Base-by-base conservation (phyloP, 2,797 vertebrate genomes). In the Hoplostethus mediterraneus region DNA sequence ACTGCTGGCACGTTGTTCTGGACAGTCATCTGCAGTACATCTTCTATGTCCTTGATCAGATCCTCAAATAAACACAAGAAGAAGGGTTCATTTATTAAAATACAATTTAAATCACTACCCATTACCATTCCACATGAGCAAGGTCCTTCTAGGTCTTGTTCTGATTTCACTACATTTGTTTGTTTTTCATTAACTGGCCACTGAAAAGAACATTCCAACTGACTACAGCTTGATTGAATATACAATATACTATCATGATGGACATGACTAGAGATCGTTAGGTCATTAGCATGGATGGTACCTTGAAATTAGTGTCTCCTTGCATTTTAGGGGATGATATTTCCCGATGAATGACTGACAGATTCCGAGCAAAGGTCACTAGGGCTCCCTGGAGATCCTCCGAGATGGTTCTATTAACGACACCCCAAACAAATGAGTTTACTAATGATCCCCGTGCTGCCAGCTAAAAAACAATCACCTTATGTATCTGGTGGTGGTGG, bases 321-420 rank as follows among this genome's bases (percentile, higher is more conserved):
- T 97, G 96, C 95, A 95, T 96, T 95, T 97, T 96, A 95, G 96
- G 94, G 91, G 95, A 93, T 95, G 97, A 98, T 96, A 98, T 97
- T 96, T 99, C 96, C 95, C 98, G 97, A 98, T 98, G 97, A 96
- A 99, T 98, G 96, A 97, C 94, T 93, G 97, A 98, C 96, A 99
- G 96, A 96, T 97, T 97, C 87, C 75, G 96, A 95, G 96, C 96
- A 98, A 99, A 99, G 97, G 97, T 99, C 97, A 95, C 81, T 54
- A 97, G 95, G 86, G 96, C 96, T 96, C 97, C 97, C 97, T 94
- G 94, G 97, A 98, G 97, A 97, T 97, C 94, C 53, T 95, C 94
- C 42, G 94, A 96, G 91, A 98, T 95, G 87, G 96, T 96, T 96
- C 97, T 98, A 96, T 97, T 98, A 97, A 98, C 93, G 94, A 97